These are phyloP conservation scores for Bombus terrestris DNA, from an alignment of 1,140 invertebrate species.

Conservation along the genomic window DNA sequence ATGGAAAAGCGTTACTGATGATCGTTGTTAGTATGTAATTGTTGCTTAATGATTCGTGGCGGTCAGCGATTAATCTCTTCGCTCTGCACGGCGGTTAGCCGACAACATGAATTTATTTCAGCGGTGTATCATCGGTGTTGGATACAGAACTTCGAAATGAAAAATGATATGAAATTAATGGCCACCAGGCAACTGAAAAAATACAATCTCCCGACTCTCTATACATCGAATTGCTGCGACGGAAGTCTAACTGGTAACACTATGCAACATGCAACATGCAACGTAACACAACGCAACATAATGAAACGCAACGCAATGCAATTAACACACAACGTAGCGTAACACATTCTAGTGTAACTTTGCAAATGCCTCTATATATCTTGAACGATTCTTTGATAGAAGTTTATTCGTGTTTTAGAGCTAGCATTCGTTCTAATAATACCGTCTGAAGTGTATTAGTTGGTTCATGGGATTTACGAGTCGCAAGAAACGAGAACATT, in stretches of 20 bases:
- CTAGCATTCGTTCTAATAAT: not conserved
- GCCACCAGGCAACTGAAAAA: not conserved
- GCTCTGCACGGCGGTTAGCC: not conserved
- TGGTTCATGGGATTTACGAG: not conserved
- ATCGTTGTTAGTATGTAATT: slow-evolving; percentile 43
- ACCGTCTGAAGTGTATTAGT: slow-evolving; percentile 3
- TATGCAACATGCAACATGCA: not conserved
- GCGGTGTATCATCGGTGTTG: slow-evolving; percentile 35
- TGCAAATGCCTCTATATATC: not conserved
- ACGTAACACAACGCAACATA: not conserved
- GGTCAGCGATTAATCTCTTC: slow-evolving; percentile 45
- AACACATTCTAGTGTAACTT: not conserved
- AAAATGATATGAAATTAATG: slow-evolving; percentile 35
- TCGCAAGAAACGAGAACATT: slow-evolving; percentile 7
- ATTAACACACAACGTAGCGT: not conserved
- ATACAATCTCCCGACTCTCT: not conserved
- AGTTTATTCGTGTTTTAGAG: not conserved
- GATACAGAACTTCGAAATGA: slow-evolving; percentile 25
- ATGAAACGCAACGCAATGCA: not conserved
- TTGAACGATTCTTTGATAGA: not conserved
- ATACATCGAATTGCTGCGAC: not conserved
- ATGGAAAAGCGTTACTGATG: slow-evolving; percentile 45
- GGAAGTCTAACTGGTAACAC: not conserved
- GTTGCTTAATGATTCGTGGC: slow-evolving; percentile 46
- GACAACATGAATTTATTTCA: slow-evolving; percentile 38